Evolutionary conservation across 2,888 invertebrate species (phyloP).

Genomic region (Drosophila atripex): DNA sequence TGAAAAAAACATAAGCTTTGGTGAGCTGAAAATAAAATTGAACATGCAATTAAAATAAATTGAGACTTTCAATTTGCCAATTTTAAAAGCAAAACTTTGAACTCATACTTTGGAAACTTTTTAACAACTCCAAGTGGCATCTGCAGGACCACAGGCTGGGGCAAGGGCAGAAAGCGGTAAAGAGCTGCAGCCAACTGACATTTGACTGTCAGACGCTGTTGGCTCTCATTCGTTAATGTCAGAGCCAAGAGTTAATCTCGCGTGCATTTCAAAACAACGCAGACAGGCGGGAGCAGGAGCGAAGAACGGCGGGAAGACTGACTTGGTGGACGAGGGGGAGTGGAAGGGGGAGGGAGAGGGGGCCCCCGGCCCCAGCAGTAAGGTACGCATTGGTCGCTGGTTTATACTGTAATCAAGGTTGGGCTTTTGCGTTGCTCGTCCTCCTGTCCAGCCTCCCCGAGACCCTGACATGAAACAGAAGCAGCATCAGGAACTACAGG

Average conservation of each 20-base stretch:
- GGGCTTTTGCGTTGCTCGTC: slow-evolving; percentile 39
- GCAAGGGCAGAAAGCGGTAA: slow-evolving; percentile 22
- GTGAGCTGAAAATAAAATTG: background rate
- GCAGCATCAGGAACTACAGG: slow-evolving; percentile 44
- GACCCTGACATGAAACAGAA: slow-evolving; percentile 27
- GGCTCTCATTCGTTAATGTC: slow-evolving; percentile 79
- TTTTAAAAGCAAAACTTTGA: background rate
- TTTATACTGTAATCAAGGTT: slow-evolving; percentile 68
- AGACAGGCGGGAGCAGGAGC: slow-evolving; percentile 18
- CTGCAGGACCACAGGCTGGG: slow-evolving; percentile 3
- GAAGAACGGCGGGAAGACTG: slow-evolving; percentile 10
- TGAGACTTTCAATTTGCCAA: background rate
- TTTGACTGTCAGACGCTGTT: slow-evolving; percentile 80
- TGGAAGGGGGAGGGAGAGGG: background rate
- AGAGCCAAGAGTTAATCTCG: slow-evolving; percentile 78
- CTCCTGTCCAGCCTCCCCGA: background rate
- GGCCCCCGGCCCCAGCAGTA: slow-evolving; percentile 9
- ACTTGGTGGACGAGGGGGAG: background rate
- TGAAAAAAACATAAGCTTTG: background rate
- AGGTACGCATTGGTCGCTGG: slow-evolving; percentile 66
- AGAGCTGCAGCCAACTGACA: slow-evolving; percentile 77
- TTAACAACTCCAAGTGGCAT: slow-evolving; percentile 1
- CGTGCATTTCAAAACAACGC: slow-evolving; percentile 74
- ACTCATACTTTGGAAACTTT: background rate
- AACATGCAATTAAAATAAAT: background rate